Percentiles rank a stretch among this genome's conserved stretches.
Evolutionary conservation across 2,113 vertebrate genomes (phyloP).

Genomic region (Apteryx owenii): DNA sequence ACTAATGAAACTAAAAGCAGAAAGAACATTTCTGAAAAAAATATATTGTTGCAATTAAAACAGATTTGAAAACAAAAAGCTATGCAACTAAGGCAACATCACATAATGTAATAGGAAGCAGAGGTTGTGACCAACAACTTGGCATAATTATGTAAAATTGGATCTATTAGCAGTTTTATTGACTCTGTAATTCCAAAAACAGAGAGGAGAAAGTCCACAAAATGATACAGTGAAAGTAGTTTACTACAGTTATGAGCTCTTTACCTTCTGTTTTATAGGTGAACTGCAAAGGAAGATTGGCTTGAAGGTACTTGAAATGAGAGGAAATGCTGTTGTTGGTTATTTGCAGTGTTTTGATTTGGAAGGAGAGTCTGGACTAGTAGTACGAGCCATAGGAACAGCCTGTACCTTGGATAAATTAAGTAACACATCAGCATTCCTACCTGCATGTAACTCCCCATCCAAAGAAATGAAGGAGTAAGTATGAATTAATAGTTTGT

Average conservation of each 20-base stretch:
- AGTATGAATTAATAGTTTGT: constrained; percentile 80
- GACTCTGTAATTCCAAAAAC: not conserved
- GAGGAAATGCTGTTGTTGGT: constrained; percentile 96
- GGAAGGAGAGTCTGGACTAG: constrained; percentile 96
- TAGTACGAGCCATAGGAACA: constrained; percentile 97
- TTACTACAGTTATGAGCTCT: not conserved
- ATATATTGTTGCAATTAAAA: not conserved
- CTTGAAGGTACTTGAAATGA: constrained; percentile 97
- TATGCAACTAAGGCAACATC: not conserved
- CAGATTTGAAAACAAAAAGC: not conserved
- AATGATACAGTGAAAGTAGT: not conserved
- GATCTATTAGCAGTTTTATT: not conserved
- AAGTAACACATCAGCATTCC: constrained; percentile 83
- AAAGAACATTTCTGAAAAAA: not conserved
- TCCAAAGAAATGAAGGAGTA: constrained; percentile 99
- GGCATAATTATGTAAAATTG: not conserved
- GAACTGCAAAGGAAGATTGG: constrained; percentile 98
- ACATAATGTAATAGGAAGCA: fast-evolving
- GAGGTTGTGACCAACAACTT: not conserved
- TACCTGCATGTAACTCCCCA: constrained; percentile 92
- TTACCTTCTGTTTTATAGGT: constrained; percentile 78
- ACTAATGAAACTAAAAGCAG: not conserved
- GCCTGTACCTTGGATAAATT: constrained; percentile 97
- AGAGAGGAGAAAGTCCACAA: not conserved
- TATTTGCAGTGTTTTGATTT: constrained; percentile 98